Evolutionary conservation across 1,140 invertebrate species (phyloP), one percentile per base, ranked within the genome.

Genomic region (Akabosia matsudoensis): DNA sequence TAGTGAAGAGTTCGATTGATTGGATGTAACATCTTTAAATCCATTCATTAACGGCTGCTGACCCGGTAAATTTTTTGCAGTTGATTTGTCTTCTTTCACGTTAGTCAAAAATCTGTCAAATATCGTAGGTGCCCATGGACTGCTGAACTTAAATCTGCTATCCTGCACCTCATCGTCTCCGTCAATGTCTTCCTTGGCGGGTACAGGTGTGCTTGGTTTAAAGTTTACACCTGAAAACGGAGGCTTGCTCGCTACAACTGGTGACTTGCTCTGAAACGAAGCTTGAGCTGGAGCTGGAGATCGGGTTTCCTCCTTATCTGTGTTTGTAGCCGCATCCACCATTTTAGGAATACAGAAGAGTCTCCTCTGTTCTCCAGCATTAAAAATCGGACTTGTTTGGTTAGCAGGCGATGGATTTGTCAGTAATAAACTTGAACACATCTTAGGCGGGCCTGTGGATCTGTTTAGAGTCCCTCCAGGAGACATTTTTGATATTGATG

Each of bases 391-490:
- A 26, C 33, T 24, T 7, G 30, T 24, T 37, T 51, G 33, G 24
- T 34, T 45, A 2, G 70, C 33, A 3, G 70, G 33, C 2, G 37
- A 51, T 4, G 70, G 70, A 72, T 45, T 72, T 2, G 61, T 30
- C n/a, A 72, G 24, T 16, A 72, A 34, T 22, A 51, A 28, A 72
- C 70, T 72, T 51, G 37, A 72, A 67, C 61, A 67, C 70, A 51
- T 72, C 24, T 72, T 72, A 2, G 70, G 70, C 14, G 70, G 70
- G 18, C 70, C 70, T 13, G n/a, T 72, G 1, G 37, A 72, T 72
- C 37, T 72, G 30, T 45, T 45, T 22, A 24, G 7, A 37, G 31
- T 2, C 18, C 33, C 26, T 45, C 70, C 70, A 37, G 70, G 26
- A 4, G 70, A 72, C 2, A 16, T 70, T 22, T 22, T 10, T 45